Percentiles rank a stretch among this genome's conserved stretches.
phyloP scores from a whole-genome alignment of 2,888 invertebrate species.

The Orthosia gothica region DNA sequence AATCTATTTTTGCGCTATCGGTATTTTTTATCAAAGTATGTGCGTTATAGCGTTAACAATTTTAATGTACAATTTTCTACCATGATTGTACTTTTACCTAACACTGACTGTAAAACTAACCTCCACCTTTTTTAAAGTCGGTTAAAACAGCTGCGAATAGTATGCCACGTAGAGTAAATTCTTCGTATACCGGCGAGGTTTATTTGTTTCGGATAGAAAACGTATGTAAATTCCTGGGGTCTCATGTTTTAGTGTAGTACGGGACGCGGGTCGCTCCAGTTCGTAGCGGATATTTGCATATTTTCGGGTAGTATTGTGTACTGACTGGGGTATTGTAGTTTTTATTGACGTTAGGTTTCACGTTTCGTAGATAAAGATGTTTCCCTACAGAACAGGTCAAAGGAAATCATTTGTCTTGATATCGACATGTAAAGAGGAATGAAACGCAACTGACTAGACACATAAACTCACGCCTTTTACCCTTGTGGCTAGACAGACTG shows the following conservation, averaged over 20 bases:
- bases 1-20: background rate
- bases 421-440: too few relatives aligned
- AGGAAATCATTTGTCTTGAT: too few relatives aligned
- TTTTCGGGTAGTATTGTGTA: constrained; percentile 25
- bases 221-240: constrained; percentile 50
- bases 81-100: background rate
- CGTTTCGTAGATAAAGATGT: background rate
- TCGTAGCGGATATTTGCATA: constrained; percentile 45
- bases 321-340: background rate
- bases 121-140: background rate
- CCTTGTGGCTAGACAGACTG: too few relatives aligned
- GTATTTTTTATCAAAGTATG: background rate
- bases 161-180: constrained; percentile 11
- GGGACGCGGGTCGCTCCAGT: background rate
- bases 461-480: too few relatives aligned
- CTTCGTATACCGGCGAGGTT: constrained; percentile 27
- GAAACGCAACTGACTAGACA: too few relatives aligned
- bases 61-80: background rate
- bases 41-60: accelerated
- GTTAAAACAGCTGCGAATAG: background rate
- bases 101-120: background rate
- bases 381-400: background rate
- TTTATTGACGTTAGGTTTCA: background rate
- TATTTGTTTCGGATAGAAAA: constrained; percentile 51
- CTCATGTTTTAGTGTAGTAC: constrained; percentile 4